A percentile compares a stretch with the other conserved stretches of the same genome.
These are phyloP conservation scores for Drosophila ficusphila DNA, from an alignment of 1,140 invertebrate species.

Conservation along the genomic window DNA sequence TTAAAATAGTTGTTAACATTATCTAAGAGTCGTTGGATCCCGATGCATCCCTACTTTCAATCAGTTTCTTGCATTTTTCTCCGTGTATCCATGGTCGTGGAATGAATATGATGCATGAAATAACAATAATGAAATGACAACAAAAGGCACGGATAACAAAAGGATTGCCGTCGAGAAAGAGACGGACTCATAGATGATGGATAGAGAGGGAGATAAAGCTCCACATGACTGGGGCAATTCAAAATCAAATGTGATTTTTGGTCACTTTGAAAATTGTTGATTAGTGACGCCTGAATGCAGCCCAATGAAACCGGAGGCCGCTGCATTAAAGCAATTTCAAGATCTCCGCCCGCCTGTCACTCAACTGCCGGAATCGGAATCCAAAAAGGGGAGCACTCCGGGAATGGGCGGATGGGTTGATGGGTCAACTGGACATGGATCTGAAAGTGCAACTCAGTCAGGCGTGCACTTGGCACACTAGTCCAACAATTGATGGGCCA, in stretches of 20 bases:
- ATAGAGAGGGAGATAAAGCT: neutral
- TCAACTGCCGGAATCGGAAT: constrained; percentile 22
- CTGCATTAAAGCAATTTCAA: constrained; percentile 60
- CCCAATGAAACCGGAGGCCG: constrained; percentile 44
- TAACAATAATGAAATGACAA: constrained; percentile 83
- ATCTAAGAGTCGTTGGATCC: too few species aligned
- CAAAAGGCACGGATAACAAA: constrained; percentile 79
- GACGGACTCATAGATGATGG: neutral
- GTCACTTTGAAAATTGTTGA: constrained; percentile 81
- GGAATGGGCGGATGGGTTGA: neutral
- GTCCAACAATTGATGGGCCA: constrained; percentile 29
- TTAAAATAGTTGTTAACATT: too few species aligned
- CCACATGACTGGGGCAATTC: constrained; percentile 14
- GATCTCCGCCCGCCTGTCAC: constrained; percentile 30
- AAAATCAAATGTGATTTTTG: constrained; percentile 80
- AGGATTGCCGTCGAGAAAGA: constrained; percentile 42
- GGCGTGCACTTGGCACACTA: constrained; percentile 37
- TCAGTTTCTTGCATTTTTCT: neutral
- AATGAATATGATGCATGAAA: constrained; percentile 79
- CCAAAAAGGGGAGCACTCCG: neutral
- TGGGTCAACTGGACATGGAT: constrained; percentile 34
- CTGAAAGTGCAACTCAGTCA: constrained; percentile 12
- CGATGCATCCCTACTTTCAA: too few species aligned
- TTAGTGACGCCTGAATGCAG: constrained; percentile 74
- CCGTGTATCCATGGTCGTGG: constrained; percentile 9